Conservation (phyloP, 2,888 invertebrate species). For the Phortica okadai region DNA sequence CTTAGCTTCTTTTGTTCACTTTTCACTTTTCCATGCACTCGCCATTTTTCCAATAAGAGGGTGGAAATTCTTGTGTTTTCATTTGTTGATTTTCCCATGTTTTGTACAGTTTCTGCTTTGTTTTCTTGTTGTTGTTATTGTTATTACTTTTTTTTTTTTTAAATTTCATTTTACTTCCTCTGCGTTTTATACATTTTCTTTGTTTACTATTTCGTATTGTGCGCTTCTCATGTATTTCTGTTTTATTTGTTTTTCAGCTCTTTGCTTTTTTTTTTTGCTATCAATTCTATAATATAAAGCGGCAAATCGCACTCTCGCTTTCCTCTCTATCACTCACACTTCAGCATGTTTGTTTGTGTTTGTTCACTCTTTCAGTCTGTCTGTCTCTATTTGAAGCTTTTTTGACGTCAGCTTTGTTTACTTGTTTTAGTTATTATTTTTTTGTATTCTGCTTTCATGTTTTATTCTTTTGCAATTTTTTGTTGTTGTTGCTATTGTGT, state of each 20-base stretch:
- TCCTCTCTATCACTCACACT: no score
- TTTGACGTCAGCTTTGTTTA: constrained; percentile 71
- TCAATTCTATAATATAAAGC: constrained; percentile 9
- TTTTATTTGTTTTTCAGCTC: constrained; percentile 5
- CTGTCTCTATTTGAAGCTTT: constrained; percentile 36
- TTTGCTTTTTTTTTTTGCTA: constrained; percentile 17
- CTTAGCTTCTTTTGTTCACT: constrained; percentile 25
- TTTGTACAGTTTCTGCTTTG: constrained; percentile 18
- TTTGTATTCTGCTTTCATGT: not conserved
- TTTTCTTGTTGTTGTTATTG: not conserved
- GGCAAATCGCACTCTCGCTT: not conserved
- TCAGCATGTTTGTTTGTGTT: not conserved
- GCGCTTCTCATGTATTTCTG: constrained; percentile 17
- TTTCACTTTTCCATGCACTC: constrained; percentile 5
- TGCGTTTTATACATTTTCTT: constrained; percentile 34
- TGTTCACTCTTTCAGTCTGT: constrained; percentile 26
- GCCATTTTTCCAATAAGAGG: constrained; percentile 24
- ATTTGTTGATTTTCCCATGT: constrained; percentile 21
- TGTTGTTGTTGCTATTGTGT: constrained; percentile 39
- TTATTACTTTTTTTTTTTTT: no score
- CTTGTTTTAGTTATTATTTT: constrained; percentile 61
- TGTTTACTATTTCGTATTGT: constrained; percentile 25
- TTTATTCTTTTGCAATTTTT: constrained; percentile 35
- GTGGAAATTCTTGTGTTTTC: constrained; percentile 22
- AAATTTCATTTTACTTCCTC: not conserved